Evolutionary conservation across 2,797 vertebrate species (phyloP), one percentile per base, ranked within the genome.

Genomic region (Todus mexicanus): DNA sequence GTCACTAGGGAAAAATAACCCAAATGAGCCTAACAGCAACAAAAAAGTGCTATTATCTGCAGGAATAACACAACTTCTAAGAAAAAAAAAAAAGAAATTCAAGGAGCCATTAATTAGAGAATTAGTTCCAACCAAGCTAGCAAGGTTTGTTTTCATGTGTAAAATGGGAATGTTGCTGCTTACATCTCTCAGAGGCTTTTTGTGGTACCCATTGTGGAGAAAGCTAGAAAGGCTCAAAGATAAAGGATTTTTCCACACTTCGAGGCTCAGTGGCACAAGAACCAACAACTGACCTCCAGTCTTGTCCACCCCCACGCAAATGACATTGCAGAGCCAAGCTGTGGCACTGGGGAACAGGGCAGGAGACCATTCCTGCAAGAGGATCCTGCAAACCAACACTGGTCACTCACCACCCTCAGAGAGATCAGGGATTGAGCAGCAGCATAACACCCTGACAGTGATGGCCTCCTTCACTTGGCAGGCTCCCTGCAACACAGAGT

Each of bases 61-160:
- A 72, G 57, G 73, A 92, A 85, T 23, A 64, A 53, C 37, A 60
- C 31, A 31, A 35, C 51, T 91, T 85, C 82, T 71, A 61, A 92
- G 69, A 48, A 60, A 53, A 66, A 84, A 48, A 60, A 53, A 66
- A 84, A 45, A 83, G 31, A 70, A 90, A 66, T 73, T 26, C 48
- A 7, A 53, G 64, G 68, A 84, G 53, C 35, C 43, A 71, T 87
- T 87, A 90, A 89, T 79, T 90, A 92, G 68, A n/a, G 90, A 92
- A 94, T 84, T 45, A 79, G 56, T 76, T 95, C 48, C 57, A 77
- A 70, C 12, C 45, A 87, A 90, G 26, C 53, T 79, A 83, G 37
- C 40, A 63, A 73, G 48, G 72, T 90, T 90, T 79, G 53, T 73
- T 86, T 87, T 90, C 29, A 64, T 57, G 25, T 57, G 48, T 27